Evolutionary conservation across 2,888 invertebrate genomes (phyloP), one percentile per base, ranked within the genome.

Genomic region (Polietes domitor): DNA sequence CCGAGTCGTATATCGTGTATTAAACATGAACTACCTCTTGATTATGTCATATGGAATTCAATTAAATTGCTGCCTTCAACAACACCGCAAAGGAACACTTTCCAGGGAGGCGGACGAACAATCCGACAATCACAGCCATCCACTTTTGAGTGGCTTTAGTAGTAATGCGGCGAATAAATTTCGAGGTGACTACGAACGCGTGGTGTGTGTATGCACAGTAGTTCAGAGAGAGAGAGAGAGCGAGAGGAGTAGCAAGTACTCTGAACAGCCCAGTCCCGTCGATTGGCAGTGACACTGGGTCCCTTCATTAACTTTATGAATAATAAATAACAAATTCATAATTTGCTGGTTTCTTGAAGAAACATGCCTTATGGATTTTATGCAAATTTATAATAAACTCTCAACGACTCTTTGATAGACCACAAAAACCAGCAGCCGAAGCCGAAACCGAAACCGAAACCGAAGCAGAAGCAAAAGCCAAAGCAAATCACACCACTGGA

Each of bases 1-100:
- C n/a, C n/a, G n/a, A n/a, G n/a, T n/a, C 32, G 32, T 32, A 32
- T 32, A 32, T 32, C 12, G 37, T 37, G 47, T 47, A 26, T 61
- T 61, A 28, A 47, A 47, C 47, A n/a, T 47, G 12, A 47, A n/a
- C n/a, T 47, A 68, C 68, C 68, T 68, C 68, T 43, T 68, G 68
- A 68, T 41, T 68, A 41, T 68, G 37, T 74, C 68, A 80, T 78
- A 55, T 75, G n/a, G 63, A 79, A 82, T 79, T 82, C 75, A 76
- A 79, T 79, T 76, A 72, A 82, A 72, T 79, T 72, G 21, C 26
- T 75, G 50, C 55, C 19, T 71, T 19, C 4, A 7, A 72, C 6
- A 32, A 63, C 32, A 55, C 17, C 2, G 19, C 41, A 9, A 37
- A 68, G 12, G 21, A n/a, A 3, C 10, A 37, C 68, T 43, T 68